phyloP scores from a whole-genome alignment of 2,888 invertebrate genomes.

The Callinectes sapidus region DNA sequence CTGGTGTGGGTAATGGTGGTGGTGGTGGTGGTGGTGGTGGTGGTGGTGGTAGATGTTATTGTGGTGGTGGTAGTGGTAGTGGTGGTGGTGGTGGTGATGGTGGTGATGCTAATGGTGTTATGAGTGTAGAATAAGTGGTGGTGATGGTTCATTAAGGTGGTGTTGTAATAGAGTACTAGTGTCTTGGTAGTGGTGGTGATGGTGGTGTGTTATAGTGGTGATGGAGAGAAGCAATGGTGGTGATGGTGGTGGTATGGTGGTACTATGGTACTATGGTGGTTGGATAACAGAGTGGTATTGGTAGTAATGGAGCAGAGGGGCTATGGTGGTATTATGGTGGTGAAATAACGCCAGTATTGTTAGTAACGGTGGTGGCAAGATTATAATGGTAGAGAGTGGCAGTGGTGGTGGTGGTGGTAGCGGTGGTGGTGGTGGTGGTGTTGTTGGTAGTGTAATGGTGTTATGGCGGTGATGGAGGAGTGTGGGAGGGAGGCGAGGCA shows the following conservation, averaged over 20 bases:
- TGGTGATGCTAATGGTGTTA: background rate
- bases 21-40: slow-evolving; percentile 19
- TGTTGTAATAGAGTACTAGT: no score
- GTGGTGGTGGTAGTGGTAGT: background rate
- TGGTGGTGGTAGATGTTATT: background rate
- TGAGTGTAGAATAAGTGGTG: no score
- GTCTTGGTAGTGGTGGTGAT: no score
- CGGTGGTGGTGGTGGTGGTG: background rate
- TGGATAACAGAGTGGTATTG: background rate
- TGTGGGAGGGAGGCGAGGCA: background rate
- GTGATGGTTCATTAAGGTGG: no score
- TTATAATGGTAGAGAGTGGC: background rate
- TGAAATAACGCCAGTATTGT: background rate
- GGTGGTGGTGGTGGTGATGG: background rate
- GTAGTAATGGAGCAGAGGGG: no score
- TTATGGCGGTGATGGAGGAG: background rate
- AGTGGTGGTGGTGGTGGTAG: background rate
- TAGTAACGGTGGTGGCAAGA: background rate
- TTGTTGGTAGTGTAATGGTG: background rate
- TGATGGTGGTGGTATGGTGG: background rate
- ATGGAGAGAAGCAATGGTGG: background rate
- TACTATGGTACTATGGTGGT: no score
- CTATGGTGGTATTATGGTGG: background rate
- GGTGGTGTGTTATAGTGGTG: background rate
- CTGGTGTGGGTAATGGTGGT: slow-evolving; percentile 29